These are phyloP conservation scores for Dromius quadrimaculatus DNA, from an alignment of 2,888 invertebrate species.

Conservation along the genomic window DNA sequence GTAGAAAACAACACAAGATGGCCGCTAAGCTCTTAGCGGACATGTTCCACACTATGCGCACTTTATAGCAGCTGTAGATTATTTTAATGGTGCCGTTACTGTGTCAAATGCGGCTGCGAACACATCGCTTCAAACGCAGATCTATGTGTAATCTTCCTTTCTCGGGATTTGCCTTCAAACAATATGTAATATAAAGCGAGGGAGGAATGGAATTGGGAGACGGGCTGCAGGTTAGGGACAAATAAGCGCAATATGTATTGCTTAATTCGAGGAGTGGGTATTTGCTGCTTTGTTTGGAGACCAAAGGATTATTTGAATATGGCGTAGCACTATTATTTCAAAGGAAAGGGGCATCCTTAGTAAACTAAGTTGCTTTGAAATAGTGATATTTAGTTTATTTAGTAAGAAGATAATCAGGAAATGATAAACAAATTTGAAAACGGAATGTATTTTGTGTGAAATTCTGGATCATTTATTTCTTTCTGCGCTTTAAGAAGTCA, in stretches of 20 bases:
- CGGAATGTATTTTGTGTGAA: no score
- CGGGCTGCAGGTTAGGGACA: constrained; percentile 1
- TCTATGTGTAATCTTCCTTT: constrained; percentile 59
- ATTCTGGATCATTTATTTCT: no score
- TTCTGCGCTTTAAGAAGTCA: no score
- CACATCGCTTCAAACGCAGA: constrained; percentile 43
- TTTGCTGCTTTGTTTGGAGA: constrained; percentile 35
- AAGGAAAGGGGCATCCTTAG: neutral
- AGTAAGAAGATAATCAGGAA: no score
- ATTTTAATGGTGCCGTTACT: constrained; percentile 48
- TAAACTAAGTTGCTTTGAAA: neutral
- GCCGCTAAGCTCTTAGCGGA: no score
- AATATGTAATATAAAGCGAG: constrained; percentile 54
- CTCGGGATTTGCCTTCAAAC: constrained; percentile 61
- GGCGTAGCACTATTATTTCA: neutral
- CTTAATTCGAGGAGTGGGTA: constrained; percentile 6
- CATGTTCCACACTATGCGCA: constrained; percentile 9
- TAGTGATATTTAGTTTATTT: no score
- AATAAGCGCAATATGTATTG: constrained; percentile 31
- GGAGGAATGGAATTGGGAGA: no score
- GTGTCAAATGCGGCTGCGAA: constrained; percentile 35
- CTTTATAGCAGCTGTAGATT: constrained; percentile 46
- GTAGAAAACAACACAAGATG: constrained; percentile 38
- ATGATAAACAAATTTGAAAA: no score
- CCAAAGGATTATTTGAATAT: constrained; percentile 45